Base-by-base conservation (phyloP, 1,140 invertebrate genomes). In the Dendroctonus valens region DNA sequence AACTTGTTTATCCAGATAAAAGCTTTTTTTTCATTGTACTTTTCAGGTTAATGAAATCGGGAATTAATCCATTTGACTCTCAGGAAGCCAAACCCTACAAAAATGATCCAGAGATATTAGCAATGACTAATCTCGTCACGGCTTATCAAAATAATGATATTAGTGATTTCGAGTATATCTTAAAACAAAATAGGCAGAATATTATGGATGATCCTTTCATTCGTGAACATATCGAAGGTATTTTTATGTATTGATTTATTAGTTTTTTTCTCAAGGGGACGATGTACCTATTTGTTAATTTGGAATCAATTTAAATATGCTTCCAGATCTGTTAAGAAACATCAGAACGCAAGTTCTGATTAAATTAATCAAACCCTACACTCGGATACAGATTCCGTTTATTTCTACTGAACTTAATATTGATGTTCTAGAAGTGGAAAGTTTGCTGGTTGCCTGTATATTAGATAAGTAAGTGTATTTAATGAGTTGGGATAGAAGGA, bases 131-230 rank as follows among this genome's bases (percentile, higher is more conserved):
- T 81, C 84, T 99, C 72, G 97, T 99, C 11, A 93, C 92, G 78
- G 94, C 97, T 14, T 99, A 99, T 81, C 97, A 99, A 80, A 98
- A 98, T 79, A 98, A 99, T 81, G 96, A 99, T 80, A 99, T 99
- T 63, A 95, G 96, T 78, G 94, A 97, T 71, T 99, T 99, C 84
- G 97, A 99, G 82, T 89, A 91, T 67, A 99, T 99, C 74, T 80
- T 99, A 51, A 92, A 95, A 76, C 90, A 92, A 76, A 98, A 99
- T 81, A 86, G 94, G 70, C 93, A 94, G 76, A 94, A 93, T 77
- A 98, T 99, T 59, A 99, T 99, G 97, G 94, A 97, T 77, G 98
- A 99, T 85, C 96, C 94, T 6, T 99, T 99, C 79, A 99, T 99
- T 75, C 84, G 96, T 74, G 98, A 99, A 80, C 97, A 99, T 76